phyloP scores from a whole-genome alignment of 2,113 vertebrate genomes.

The Plotosus lineatus region DNA sequence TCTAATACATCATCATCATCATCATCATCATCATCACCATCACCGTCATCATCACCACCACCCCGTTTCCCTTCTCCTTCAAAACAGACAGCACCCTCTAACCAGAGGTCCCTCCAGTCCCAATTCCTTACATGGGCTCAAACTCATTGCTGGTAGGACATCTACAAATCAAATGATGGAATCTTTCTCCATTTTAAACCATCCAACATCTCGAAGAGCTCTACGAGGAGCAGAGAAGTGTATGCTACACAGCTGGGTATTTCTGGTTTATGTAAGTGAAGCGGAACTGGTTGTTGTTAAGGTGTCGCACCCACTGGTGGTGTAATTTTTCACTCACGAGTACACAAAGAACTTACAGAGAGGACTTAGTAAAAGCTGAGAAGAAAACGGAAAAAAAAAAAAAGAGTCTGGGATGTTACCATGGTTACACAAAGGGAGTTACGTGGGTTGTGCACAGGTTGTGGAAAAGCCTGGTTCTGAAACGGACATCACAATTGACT shows the following conservation, averaged over 20 bases:
- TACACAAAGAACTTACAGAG: slow-evolving; percentile 27
- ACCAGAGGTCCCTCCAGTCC: too few relatives aligned
- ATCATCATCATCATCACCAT: too few relatives aligned
- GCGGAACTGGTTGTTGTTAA: slow-evolving; percentile 14
- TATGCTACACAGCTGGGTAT: not conserved
- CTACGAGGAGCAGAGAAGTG: not conserved
- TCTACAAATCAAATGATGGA: not conserved
- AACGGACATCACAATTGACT: slow-evolving; percentile 24
- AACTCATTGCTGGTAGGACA: not conserved
- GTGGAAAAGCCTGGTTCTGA: slow-evolving; percentile 12
- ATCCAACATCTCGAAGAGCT: not conserved
- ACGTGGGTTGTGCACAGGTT: slow-evolving; percentile 40
- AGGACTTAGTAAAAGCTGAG: slow-evolving; percentile 20
- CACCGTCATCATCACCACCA: too few relatives aligned
- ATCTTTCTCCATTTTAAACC: not conserved
- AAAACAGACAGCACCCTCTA: too few relatives aligned
- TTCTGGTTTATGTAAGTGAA: slow-evolving; percentile 22
- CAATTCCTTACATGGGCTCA: not conserved
- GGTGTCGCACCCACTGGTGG: slow-evolving; percentile 10
- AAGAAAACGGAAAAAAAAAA: slow-evolving; percentile 10
- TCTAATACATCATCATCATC: too few relatives aligned
- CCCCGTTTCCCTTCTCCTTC: too few relatives aligned
- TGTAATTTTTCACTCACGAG: slow-evolving; percentile 34
- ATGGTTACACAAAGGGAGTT: slow-evolving; percentile 52
- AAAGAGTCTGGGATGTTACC: slow-evolving; percentile 49